Percentiles rank a stretch among this genome's conserved stretches.
These are phyloP conservation scores for Graptemys geographica DNA, from an alignment of 2,797 vertebrate species.

Conservation along the genomic window DNA sequence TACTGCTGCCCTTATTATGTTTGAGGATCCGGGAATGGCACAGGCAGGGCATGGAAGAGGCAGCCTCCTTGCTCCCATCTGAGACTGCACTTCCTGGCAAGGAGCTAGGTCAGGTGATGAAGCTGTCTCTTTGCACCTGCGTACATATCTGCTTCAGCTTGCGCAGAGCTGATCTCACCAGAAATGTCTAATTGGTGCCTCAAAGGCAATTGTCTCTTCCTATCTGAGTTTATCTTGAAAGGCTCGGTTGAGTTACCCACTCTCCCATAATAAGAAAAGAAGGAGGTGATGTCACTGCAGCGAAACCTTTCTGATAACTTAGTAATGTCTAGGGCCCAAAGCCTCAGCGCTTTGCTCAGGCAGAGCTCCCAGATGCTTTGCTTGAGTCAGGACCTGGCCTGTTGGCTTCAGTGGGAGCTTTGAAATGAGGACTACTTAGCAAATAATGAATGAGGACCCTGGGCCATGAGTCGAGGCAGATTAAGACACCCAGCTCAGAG, in stretches of 20 bases:
- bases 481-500: neutral
- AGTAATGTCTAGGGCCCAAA: conserved; percentile 46
- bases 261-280: conserved; percentile 64
- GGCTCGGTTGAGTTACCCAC: conserved; percentile 66
- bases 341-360: conserved; percentile 55
- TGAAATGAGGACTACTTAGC: neutral
- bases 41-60: neutral
- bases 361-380: conserved; percentile 10
- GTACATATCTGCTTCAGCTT: neutral
- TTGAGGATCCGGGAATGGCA: neutral
- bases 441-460: fast-evolving
- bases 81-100: neutral
- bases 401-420: fast-evolving
- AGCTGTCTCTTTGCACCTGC: conserved; percentile 13
- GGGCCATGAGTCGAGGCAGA: fast-evolving
- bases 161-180: conserved; percentile 68
- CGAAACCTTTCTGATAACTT: conserved; percentile 46
- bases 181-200: conserved; percentile 65
- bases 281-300: conserved; percentile 72
- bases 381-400: conserved; percentile 37
- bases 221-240: conserved; percentile 77
- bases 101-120: neutral
- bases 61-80: neutral
- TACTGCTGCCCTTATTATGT: neutral
- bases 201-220: conserved; percentile 60